Evolutionary conservation across 1,140 invertebrate species (phyloP), one percentile per base, ranked within the genome.

Genomic region (Anadara kagoshimensis): DNA sequence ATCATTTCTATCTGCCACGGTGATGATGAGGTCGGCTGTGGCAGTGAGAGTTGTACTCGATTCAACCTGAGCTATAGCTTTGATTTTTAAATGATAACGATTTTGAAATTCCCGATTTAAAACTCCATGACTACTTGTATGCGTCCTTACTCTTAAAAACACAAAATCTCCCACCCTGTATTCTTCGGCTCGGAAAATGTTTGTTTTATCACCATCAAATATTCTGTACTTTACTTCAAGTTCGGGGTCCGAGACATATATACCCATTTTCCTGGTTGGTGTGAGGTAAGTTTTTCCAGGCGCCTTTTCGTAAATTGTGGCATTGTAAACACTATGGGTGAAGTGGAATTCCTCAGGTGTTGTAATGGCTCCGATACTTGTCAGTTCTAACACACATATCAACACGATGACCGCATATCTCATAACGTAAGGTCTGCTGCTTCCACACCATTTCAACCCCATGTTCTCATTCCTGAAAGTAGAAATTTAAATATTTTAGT

Each of bases 151-250:
- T 43, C 94, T 91, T 26, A 98, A 91, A 87, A 98, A 99, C 88
- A 94, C 96, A 91, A 98, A 98, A 90, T 98, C 95, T 24, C 96
- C 97, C 14, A 98, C 94, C 41, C 93, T 89, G 18, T 93, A 91
- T 64, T 95, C 93, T 86, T 98, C 96, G 0, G 95, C 95, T 86
- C 97, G 97, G 90, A 99, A 99, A 85, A 98, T 94, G 83, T 95
- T 94, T 69, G 96, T 93, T 36, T 93, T 92, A 88, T 98, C 95
- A 36, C 96, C 96, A 75, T 92, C 92, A 18, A 93, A 91, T 86
- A 98, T 97, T 96, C 72, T 69, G 58, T 80, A 90, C 43, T 43
- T 70, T 96, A 98, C 91, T n/a, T 83, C 81, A 0, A 89, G 75
- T 8, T 83, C 75, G 12, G 87, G 74, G 64, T 90, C 85, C 8